Percentiles rank a stretch among this genome's conserved stretches.
These are phyloP conservation scores for Trididemnum nubilum DNA, from an alignment of 23 tunicate species.

Conservation along the genomic window DNA sequence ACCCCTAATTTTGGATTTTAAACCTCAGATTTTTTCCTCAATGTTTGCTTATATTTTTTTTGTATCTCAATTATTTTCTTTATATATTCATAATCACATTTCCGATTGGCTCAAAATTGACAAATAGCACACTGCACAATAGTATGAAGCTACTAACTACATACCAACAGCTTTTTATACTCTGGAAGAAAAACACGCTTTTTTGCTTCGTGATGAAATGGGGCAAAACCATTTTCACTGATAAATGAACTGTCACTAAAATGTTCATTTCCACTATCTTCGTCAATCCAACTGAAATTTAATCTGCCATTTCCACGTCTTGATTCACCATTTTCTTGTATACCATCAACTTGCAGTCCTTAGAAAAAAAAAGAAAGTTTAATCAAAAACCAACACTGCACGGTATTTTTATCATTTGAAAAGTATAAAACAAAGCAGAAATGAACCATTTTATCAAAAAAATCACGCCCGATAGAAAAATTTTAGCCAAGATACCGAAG, in stretches of 20 bases:
- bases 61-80: too few relatives aligned
- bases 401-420: too few relatives aligned
- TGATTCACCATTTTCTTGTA: not conserved
- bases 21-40: too few relatives aligned
- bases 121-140: too few relatives aligned
- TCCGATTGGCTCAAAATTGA: too few relatives aligned
- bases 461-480: too few relatives aligned
- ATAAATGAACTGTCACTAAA: conserved; percentile 35
- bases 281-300: not conserved
- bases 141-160: not conserved
- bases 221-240: not conserved
- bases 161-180: conserved; percentile 42
- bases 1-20: too few relatives aligned
- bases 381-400: not conserved
- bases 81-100: too few relatives aligned
- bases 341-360: not conserved
- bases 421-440: too few relatives aligned
- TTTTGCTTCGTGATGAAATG: not conserved
- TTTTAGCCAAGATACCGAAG: too few relatives aligned
- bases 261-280: conserved; percentile 13
- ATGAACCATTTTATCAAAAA: too few relatives aligned
- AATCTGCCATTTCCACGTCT: not conserved
- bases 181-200: conserved; percentile 37
- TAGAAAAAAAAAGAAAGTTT: not conserved
- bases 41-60: too few relatives aligned